A percentile compares a stretch with the other conserved stretches of the same genome.
Conservation (phyloP, 2,888 invertebrate species). For the Caenorhabditis doughertyi region DNA sequence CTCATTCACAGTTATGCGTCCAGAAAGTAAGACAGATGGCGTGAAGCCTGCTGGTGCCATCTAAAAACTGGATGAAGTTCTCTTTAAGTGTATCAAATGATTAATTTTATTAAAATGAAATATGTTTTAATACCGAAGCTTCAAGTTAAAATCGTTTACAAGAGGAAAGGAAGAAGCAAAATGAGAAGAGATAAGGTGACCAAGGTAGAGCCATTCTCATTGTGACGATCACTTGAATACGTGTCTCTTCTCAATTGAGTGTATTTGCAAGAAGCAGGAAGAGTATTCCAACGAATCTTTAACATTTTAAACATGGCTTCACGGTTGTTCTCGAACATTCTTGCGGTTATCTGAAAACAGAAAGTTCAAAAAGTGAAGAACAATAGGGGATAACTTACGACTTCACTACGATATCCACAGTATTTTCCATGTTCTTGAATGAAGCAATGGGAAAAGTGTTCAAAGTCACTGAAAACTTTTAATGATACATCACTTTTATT, state of each 20-base stretch:
- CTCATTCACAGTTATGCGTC: constrained; percentile 29
- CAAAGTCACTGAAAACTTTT: constrained; percentile 56
- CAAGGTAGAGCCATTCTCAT: constrained; percentile 8
- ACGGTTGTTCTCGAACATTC: constrained; percentile 71
- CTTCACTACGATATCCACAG: constrained; percentile 71
- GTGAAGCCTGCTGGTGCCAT: neutral
- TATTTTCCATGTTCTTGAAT: constrained; percentile 69
- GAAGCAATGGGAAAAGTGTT: constrained; percentile 68
- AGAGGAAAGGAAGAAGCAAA: constrained; percentile 20
- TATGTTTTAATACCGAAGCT: neutral
- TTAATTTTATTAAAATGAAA: neutral
- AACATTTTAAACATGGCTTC: constrained; percentile 75
- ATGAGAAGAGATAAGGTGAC: constrained; percentile 11
- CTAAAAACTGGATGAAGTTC: too few relatives aligned
- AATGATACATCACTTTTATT: neutral
- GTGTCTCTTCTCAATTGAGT: constrained; percentile 68
- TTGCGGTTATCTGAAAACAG: constrained; percentile 67
- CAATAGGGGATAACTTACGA: constrained; percentile 43
- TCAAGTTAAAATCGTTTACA: neutral
- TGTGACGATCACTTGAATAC: constrained; percentile 61
- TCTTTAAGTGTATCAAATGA: neutral
- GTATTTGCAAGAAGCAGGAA: constrained; percentile 68
- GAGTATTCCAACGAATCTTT: constrained; percentile 67
- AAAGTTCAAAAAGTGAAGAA: neutral
- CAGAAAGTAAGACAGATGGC: constrained; percentile 5